Evolutionary conservation across 2,113 vertebrate genomes (phyloP).

Genomic region (Ancistrus triradiatus): DNA sequence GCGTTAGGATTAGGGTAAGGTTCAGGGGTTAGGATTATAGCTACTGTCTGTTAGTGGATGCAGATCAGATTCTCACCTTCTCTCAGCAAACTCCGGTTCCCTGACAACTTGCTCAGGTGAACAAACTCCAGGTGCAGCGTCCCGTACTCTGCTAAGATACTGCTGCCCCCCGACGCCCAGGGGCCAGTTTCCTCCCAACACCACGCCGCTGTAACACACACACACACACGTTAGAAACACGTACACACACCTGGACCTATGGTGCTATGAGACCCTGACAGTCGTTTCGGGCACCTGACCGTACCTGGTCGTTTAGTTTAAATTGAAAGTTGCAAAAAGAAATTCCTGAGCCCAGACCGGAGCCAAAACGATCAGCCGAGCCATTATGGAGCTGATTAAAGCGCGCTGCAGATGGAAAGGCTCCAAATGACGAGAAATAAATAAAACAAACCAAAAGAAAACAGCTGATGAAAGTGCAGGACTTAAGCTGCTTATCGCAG

Average conservation of each 20-base stretch:
- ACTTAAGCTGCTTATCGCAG: not conserved
- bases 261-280: too few species aligned
- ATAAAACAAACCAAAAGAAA: not conserved
- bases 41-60: too few species aligned
- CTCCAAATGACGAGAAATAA: not conserved
- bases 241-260: too few species aligned
- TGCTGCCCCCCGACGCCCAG: constrained; percentile 97
- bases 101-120: constrained; percentile 89
- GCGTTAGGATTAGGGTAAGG: too few species aligned
- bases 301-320: too few species aligned
- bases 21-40: too few species aligned
- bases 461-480: not conserved
- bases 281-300: too few species aligned
- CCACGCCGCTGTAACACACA: constrained; percentile 67
- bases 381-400: constrained; percentile 60
- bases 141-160: constrained; percentile 96
- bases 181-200: constrained; percentile 95
- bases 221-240: too few species aligned
- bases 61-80: too few species aligned
- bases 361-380: constrained; percentile 59
- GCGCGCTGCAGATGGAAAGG: constrained; percentile 11
- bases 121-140: constrained; percentile 95
- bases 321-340: too few species aligned
- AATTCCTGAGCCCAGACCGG: too few species aligned
- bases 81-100: constrained; percentile 88